Conservation (phyloP, 1,140 invertebrate genomes). For the Rhopalosiphum padi region DNA sequence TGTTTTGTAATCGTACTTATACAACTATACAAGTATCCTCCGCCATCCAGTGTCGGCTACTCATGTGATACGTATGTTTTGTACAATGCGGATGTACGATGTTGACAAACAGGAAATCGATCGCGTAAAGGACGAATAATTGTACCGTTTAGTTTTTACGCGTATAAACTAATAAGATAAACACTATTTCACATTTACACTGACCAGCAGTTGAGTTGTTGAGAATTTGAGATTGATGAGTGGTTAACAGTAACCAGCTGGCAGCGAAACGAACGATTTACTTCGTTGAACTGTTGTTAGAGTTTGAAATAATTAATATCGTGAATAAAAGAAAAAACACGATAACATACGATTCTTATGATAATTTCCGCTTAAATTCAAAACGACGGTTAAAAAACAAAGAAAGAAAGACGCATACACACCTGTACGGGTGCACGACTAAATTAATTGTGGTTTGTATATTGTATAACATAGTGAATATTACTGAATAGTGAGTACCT, state of each 20-base stretch:
- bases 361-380: neutral
- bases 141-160: neutral
- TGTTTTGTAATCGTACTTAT: too few species aligned
- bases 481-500: too few species aligned
- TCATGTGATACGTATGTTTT: neutral
- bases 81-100: neutral
- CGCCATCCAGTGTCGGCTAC: too few species aligned
- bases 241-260: too few species aligned
- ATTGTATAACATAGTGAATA: neutral
- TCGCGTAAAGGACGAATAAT: neutral
- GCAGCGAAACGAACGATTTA: neutral
- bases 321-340: neutral
- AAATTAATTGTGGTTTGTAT: neutral
- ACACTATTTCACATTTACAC: too few species aligned
- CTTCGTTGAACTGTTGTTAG: neutral
- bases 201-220: neutral
- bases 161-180: neutral
- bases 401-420: neutral
- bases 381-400: neutral
- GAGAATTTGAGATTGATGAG: too few species aligned
- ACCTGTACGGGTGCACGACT: too few species aligned
- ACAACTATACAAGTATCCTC: too few species aligned
- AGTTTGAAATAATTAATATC: neutral
- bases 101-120: neutral
- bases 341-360: neutral